Base-by-base conservation (phyloP, 2,797 vertebrate genomes). In the Moxostoma hubbsi region DNA sequence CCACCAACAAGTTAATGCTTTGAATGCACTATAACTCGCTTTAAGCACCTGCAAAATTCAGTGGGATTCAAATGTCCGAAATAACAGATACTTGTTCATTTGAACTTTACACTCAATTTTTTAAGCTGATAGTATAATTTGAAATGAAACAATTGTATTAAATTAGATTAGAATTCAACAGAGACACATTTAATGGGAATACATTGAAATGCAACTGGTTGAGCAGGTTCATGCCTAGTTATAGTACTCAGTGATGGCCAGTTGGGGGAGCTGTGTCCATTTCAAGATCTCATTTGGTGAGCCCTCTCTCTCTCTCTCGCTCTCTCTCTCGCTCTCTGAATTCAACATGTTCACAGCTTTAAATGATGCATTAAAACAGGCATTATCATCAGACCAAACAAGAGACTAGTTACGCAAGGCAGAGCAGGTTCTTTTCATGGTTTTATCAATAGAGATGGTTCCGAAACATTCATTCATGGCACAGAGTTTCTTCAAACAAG, bases 251-350 rank as follows among this genome's bases (percentile, higher is more conserved):
- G 5, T 5, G 75, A 6, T 77, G 58, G 46, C 85, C 94, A 89
- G 83, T 84, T 89, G 92, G 89, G 82, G 92, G 92, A 81, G 90
- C 92, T 92, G 83, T 87, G 85, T 82, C 79, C 89, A 90, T 92
- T 90, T 79, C 1, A 12, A 85, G 16, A 45, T 78, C 50, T 45
- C 2, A 15, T 15, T 47, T 9, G 7, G 1, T 46, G 3, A 4
- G 51, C n/a, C 64, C 11, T 69, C n/a, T 24, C 57, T 63, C 65
- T 70, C 55, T 77, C 45, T 5, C 54, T 43, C 76, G 10, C 55
- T 43, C 36, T 9, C 13, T 43, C 49, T 6, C 24, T 46, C 10
- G 59, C n/a, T 55, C 3, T 50, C n/a, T 51, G 47, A 59, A 57
- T 77, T 82, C 74, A 77, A 67, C 61, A 73, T 2, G 11, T 76